phyloP scores from a whole-genome alignment of 2,113 vertebrate genomes.

The Dermatemys mawii region DNA sequence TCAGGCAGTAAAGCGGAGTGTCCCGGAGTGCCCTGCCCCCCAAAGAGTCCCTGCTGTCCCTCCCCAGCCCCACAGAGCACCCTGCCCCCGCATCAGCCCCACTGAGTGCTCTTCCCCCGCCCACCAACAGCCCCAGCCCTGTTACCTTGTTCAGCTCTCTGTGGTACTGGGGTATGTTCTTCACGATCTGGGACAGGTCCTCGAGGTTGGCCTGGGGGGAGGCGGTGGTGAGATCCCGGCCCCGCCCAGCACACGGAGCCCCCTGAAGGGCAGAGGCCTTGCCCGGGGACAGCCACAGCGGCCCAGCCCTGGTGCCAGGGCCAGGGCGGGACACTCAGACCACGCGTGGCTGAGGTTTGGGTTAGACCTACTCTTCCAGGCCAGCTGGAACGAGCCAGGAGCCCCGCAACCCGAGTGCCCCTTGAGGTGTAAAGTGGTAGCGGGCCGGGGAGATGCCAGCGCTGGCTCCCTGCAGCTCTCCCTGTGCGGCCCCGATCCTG shows the following conservation, averaged over 20 bases:
- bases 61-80: neutral
- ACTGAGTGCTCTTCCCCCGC: no score
- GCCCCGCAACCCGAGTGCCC: no score
- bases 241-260: no score
- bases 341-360: no score
- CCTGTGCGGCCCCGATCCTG: neutral
- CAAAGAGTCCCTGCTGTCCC: no score
- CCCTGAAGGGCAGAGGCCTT: neutral
- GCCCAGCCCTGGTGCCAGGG: no score
- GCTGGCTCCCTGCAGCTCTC: neutral
- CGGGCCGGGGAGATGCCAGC: neutral
- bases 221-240: neutral
- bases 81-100: neutral
- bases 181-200: conserved; percentile 93
- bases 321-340: no score
- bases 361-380: neutral
- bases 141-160: conserved; percentile 90
- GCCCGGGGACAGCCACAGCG: no score
- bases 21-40: neutral
- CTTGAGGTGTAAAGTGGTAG: accelerated
- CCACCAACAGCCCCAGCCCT: neutral
- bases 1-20: no score
- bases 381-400: neutral
- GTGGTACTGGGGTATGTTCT: conserved; percentile 96
- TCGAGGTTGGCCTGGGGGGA: conserved; percentile 87